Percentiles rank a stretch among this genome's conserved stretches.
Evolutionary conservation across 2,888 invertebrate genomes (phyloP).

Genomic region (Acheta domesticus): DNA sequence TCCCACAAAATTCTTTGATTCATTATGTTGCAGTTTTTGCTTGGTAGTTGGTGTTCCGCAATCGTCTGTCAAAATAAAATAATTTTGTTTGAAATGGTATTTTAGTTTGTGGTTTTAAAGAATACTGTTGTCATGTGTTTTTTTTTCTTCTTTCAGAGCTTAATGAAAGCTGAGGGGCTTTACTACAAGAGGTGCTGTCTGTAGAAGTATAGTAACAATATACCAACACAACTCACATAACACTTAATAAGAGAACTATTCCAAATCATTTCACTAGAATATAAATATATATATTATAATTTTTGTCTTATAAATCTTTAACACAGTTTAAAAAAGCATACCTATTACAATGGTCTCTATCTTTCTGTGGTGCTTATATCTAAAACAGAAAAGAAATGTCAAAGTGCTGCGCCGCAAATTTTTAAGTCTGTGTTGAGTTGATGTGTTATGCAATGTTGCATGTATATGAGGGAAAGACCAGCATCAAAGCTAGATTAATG

Average conservation of each 20-base stretch:
- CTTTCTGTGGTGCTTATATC: slow-evolving; percentile 31
- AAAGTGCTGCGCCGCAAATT: background rate
- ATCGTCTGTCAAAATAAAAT: too few relatives aligned
- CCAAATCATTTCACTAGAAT: slow-evolving; percentile 20
- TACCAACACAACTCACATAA: slow-evolving; percentile 26
- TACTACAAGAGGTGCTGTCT: slow-evolving; percentile 25
- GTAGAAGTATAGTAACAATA: slow-evolving; percentile 29
- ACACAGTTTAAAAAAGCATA: slow-evolving; percentile 20
- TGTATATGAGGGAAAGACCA: slow-evolving; percentile 2
- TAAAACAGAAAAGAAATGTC: background rate
- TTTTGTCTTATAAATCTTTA: slow-evolving; percentile 26
- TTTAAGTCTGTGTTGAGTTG: slow-evolving; percentile 3
- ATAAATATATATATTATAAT: slow-evolving; percentile 25
- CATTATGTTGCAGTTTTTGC: too few relatives aligned
- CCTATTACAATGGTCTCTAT: slow-evolving; percentile 27
- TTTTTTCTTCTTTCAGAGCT: slow-evolving; percentile 35
- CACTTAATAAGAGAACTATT: slow-evolving; percentile 26
- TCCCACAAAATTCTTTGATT: too few relatives aligned
- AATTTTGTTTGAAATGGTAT: too few relatives aligned
- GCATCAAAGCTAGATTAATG: slow-evolving; percentile 5
- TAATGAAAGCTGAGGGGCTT: slow-evolving; percentile 37
- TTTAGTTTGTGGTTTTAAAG: too few relatives aligned
- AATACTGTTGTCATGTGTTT: background rate
- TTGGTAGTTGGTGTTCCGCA: too few relatives aligned
- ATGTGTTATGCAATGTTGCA: slow-evolving; percentile 23